Evolutionary conservation across 2,113 vertebrate genomes (phyloP).

Genomic region (Semnornis frantzii): DNA sequence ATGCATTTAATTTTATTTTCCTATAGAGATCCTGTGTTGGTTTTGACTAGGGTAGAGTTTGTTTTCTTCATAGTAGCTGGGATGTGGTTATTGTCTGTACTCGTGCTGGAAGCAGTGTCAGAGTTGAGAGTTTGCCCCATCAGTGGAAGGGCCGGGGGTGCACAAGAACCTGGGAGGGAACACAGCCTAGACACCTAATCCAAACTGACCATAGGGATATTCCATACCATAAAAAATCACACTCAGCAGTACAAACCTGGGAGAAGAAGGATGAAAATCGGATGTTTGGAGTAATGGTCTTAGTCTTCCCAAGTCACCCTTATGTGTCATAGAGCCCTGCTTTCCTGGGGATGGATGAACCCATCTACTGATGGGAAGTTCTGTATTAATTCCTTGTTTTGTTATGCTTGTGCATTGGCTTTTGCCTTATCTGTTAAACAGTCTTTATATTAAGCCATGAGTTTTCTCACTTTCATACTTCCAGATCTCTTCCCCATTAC

Average conservation of each 20-base stretch:
- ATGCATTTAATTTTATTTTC: background rate
- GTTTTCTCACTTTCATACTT: background rate
- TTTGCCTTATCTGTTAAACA: background rate
- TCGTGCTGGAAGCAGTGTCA: rapidly evolving
- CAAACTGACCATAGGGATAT: too few species aligned
- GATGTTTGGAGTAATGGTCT: rapidly evolving
- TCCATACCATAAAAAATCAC: background rate
- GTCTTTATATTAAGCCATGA: rapidly evolving
- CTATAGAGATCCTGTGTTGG: rapidly evolving
- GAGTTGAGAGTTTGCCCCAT: background rate
- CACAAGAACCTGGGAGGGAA: too few species aligned
- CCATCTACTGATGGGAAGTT: background rate
- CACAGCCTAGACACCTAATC: too few species aligned
- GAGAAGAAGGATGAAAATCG: too few species aligned
- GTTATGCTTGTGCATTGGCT: background rate
- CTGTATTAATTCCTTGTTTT: background rate
- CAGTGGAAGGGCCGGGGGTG: too few species aligned
- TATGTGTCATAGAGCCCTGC: background rate
- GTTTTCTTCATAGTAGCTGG: background rate
- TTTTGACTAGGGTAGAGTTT: background rate
- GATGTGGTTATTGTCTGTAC: background rate
- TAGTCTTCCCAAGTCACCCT: background rate
- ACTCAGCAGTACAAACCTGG: background rate
- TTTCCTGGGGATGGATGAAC: background rate
- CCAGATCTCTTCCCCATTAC: background rate